Conservation (phyloP, 2,113 vertebrate genomes). For the Pipra filicauda region DNA sequence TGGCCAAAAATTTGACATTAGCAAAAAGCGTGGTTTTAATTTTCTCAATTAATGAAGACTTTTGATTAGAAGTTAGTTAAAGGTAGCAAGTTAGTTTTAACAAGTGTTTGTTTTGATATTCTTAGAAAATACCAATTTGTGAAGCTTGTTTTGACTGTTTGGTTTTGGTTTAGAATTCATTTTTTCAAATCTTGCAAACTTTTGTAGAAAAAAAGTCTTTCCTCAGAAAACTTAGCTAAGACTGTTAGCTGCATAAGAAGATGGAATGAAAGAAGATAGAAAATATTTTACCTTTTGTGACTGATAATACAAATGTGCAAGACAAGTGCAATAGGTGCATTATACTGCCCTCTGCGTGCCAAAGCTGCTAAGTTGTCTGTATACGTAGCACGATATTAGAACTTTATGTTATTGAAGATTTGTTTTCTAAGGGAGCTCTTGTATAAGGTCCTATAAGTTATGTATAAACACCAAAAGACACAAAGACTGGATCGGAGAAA, state of each 20-base stretch:
- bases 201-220: neutral
- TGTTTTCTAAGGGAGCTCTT: neutral
- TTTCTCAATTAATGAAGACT: neutral
- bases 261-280: neutral
- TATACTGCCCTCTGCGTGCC: neutral
- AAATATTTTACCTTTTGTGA: neutral
- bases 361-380: neutral
- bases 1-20: neutral
- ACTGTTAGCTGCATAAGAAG: neutral
- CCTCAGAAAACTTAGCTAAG: neutral
- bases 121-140: neutral
- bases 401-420: neutral
- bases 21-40: neutral
- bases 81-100: neutral
- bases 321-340: neutral
- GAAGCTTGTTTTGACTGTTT: neutral
- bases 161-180: neutral
- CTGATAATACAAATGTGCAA: neutral
- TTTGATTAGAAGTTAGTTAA: neutral
- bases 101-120: neutral
- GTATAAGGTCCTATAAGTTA: neutral
- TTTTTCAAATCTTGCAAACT: neutral
- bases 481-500: neutral
- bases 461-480: neutral
- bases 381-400: neutral